Evolutionary conservation across 2,797 vertebrate species (phyloP).

Genomic region (Tarsius wallacei): DNA sequence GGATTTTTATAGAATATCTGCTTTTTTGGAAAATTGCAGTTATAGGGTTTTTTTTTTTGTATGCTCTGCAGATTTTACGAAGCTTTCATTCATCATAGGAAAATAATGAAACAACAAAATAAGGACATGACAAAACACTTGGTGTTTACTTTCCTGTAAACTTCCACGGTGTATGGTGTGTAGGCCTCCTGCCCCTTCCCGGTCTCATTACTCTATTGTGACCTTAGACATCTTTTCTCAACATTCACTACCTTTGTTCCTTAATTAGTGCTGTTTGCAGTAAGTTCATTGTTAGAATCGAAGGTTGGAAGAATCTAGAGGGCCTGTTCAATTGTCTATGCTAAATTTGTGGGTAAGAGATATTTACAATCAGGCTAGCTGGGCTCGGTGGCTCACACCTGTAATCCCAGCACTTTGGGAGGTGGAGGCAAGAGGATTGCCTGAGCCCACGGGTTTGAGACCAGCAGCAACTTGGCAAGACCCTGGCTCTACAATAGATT

Average conservation of each 20-base stretch:
- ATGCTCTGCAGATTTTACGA: neutral
- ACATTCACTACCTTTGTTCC: neutral
- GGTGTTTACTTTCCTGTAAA: neutral
- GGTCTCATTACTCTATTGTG: neutral
- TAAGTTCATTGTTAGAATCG: neutral
- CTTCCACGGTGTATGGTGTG: neutral
- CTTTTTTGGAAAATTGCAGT: constrained; percentile 26
- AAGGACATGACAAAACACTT: neutral
- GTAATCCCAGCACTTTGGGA: too few relatives aligned
- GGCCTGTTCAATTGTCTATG: neutral
- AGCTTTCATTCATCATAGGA: neutral
- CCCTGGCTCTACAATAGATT: too few relatives aligned
- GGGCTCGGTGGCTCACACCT: too few relatives aligned
- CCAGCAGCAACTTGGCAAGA: too few relatives aligned
- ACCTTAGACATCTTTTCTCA: neutral
- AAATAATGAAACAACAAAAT: neutral
- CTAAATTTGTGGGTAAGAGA: neutral
- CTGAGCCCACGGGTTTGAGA: too few relatives aligned
- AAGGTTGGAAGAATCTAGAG: neutral
- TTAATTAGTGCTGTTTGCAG: neutral
- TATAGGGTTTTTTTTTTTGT: constrained; percentile 9
- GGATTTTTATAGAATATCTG: neutral
- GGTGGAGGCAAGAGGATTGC: too few relatives aligned
- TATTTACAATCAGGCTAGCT: too few relatives aligned
- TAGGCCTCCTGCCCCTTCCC: neutral